A percentile compares a stretch with the other conserved stretches of the same genome.
Evolutionary conservation across 2,797 vertebrate genomes (phyloP).

Genomic region (Muscicapa comitata): DNA sequence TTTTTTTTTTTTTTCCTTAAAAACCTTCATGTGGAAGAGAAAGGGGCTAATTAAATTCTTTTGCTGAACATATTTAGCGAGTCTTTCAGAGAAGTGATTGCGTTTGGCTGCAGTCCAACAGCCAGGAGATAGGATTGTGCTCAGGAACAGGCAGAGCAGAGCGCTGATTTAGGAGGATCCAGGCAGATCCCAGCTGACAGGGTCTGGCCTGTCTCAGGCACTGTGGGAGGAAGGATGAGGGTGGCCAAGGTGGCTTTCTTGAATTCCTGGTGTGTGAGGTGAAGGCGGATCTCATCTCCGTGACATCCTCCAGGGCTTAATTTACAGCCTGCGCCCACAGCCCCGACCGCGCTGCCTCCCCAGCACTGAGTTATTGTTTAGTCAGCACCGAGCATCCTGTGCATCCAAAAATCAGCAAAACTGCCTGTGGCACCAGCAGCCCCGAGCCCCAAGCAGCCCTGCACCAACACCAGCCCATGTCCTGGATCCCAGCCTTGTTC

Average conservation of each 20-base stretch:
- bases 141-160: background rate
- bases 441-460: fast-evolving
- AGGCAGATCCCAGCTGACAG: constrained; percentile 39
- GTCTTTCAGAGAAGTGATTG: constrained; percentile 56
- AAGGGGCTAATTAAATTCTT: constrained; percentile 64
- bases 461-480: background rate
- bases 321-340: background rate
- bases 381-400: background rate
- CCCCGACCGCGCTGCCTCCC: background rate
- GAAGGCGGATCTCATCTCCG: background rate
- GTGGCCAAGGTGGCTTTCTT: constrained; percentile 41
- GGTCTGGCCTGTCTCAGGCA: constrained; percentile 47
- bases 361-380: background rate
- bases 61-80: constrained; percentile 57
- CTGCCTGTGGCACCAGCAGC: background rate
- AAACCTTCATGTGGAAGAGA: constrained; percentile 41
- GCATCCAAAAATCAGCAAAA: background rate
- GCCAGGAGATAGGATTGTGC: constrained; percentile 25
- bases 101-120: constrained; percentile 24
- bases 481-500: fast-evolving
- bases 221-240: constrained; percentile 4
- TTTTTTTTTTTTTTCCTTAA: background rate
- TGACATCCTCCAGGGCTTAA: background rate
- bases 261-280: constrained; percentile 3
- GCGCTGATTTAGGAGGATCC: constrained; percentile 31